Evolutionary conservation across 2,113 vertebrate genomes (phyloP), one percentile per base, ranked within the genome.

Genomic region (Chaetura pelagica): DNA sequence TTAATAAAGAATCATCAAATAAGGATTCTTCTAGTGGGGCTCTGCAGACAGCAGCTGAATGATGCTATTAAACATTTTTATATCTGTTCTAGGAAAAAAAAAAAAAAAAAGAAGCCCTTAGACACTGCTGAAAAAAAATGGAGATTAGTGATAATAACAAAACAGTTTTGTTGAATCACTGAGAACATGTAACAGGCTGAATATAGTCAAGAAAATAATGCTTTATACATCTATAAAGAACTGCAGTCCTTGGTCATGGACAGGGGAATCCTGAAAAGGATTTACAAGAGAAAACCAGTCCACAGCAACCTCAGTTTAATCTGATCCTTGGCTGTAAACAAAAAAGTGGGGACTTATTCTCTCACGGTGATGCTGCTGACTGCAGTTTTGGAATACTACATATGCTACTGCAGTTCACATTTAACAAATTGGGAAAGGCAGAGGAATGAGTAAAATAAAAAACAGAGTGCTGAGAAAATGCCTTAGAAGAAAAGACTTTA

Each of bases 401-500:
- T 55, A 44, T 77, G 66, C 44, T 71, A n/a, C 54, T 73, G 35
- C 58, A 73, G 46, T 58, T 75, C 27, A 32, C 62, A 16, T 79
- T 96, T 69, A 79, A 87, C 63, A 87, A 89, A 79, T 61, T 94
- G 66, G n/a, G 82, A 49, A 86, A 84, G 59, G 61, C 57, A 87
- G 49, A 91, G 63, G 69, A 82, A 89, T 88, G 72, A 81, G 78
- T 38, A 29, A 66, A 79, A 91, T 91, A 82, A 12, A 83, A 42
- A 12, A 84, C 61, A 21, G 30, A 90, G 40, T 57, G 35, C 40
- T 74, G 59, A 95, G 75, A 88, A 96, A 89, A 93, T 85, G 74
- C 87, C 74, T 94, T 89, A 23, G 46, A 95, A 63, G 78, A 91
- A 91, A 66, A 54, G 66, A 55, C 74, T 89, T 92, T 74, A 80